Conservation (phyloP, 2,113 vertebrate genomes). For the Callionymus lyra region DNA sequence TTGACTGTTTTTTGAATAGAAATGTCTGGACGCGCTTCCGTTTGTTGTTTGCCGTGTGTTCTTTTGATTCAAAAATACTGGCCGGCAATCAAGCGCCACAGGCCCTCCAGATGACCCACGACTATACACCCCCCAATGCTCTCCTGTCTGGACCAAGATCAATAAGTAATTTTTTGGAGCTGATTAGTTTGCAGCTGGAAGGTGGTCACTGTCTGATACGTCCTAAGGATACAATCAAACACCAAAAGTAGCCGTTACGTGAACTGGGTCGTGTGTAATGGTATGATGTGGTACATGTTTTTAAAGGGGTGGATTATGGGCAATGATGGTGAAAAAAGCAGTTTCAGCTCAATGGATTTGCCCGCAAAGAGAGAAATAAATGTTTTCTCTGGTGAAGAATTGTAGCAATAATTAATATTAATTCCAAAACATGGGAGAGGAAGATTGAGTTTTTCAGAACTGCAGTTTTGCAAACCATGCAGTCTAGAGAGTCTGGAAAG, state of each 20-base stretch:
- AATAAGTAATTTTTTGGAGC: slow-evolving; percentile 99
- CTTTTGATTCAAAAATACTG: slow-evolving; percentile 29
- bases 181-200: slow-evolving; percentile 90
- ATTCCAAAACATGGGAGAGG: too few relatives aligned
- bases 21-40: slow-evolving; percentile 38
- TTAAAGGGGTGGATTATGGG: slow-evolving; percentile 13
- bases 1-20: slow-evolving; percentile 30
- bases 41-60: slow-evolving; percentile 37
- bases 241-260: slow-evolving; percentile 74
- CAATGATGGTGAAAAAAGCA: slow-evolving; percentile 9
- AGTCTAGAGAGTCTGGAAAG: too few relatives aligned
- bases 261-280: slow-evolving; percentile 59
- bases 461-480: too few relatives aligned
- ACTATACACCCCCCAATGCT: slow-evolving; percentile 62
- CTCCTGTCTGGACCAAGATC: slow-evolving; percentile 69
- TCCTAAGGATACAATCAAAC: slow-evolving; percentile 91
- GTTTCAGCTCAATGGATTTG: slow-evolving; percentile 3
- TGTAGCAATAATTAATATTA: too few relatives aligned
- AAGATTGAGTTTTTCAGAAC: neutral
- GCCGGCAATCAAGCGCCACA: slow-evolving; percentile 23
- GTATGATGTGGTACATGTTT: slow-evolving; percentile 29
- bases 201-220: slow-evolving; percentile 79
- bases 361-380: neutral
- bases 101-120: slow-evolving; percentile 72
- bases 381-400: neutral